Percentiles rank a stretch among this genome's conserved stretches.
Conservation (phyloP, 2,888 invertebrate genomes). For the Fissipunctia ypsillon region DNA sequence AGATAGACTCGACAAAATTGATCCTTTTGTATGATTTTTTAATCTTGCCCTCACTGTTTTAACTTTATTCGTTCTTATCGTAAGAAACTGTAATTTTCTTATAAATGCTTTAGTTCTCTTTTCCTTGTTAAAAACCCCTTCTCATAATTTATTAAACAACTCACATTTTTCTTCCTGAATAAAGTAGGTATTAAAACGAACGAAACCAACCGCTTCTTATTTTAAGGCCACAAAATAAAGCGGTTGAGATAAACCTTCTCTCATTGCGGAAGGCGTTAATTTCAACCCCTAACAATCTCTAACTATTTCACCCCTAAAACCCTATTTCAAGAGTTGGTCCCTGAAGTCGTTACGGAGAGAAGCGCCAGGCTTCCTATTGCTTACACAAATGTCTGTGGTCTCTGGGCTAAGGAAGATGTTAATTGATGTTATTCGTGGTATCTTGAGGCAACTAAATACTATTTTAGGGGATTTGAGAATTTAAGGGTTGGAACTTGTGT, state of each 20-base stretch:
- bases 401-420: background rate
- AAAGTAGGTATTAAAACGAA: background rate
- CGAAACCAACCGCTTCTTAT: background rate
- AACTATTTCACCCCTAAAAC: conserved; percentile 24
- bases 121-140: background rate
- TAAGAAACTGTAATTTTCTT: background rate
- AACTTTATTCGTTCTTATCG: background rate
- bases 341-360: conserved; percentile 32
- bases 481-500: background rate
- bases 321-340: conserved; percentile 23
- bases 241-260: conserved; percentile 31
- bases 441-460: conserved; percentile 16
- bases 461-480: conserved; percentile 6
- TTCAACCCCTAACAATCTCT: conserved; percentile 26
- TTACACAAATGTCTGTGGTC: conserved; percentile 28
- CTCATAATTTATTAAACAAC: background rate
- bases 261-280: conserved; percentile 37
- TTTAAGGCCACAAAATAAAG: conserved; percentile 20
- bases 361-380: conserved; percentile 13
- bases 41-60: background rate
- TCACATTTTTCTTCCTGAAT: background rate
- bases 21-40: background rate
- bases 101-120: background rate
- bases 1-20: background rate
- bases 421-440: conserved; percentile 16